Conservation (phyloP, 2,888 invertebrate genomes). For the Graphium colonna region DNA sequence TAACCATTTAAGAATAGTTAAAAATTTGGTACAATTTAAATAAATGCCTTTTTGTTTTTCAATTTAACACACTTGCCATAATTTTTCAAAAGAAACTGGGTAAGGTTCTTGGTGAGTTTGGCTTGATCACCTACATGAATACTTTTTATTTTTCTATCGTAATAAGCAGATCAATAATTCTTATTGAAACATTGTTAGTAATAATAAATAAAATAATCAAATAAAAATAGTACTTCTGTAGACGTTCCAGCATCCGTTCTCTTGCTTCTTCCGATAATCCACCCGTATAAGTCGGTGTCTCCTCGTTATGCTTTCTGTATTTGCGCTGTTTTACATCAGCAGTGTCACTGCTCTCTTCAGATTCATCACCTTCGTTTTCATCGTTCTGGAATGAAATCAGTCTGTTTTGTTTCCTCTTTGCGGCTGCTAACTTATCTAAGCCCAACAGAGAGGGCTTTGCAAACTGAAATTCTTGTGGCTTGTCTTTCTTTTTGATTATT, state of each 20-base stretch:
- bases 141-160: too few species aligned
- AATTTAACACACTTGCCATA: too few species aligned
- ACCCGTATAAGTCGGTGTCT: slow-evolving; percentile 97
- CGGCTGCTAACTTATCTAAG: slow-evolving; percentile 91
- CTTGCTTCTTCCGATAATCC: slow-evolving; percentile 91
- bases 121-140: too few species aligned
- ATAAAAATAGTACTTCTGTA: slow-evolving; percentile 59
- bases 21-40: too few species aligned
- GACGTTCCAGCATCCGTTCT: slow-evolving; percentile 84
- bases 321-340: slow-evolving; percentile 73
- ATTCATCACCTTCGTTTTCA: slow-evolving; percentile 48
- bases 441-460: slow-evolving; percentile 89
- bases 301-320: slow-evolving; percentile 89
- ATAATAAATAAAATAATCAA: not conserved
- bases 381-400: slow-evolving; percentile 83
- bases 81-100: too few species aligned
- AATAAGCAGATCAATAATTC: too few species aligned
- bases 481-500: slow-evolving; percentile 83
- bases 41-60: too few species aligned
- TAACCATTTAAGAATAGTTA: too few species aligned
- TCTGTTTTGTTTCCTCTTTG: slow-evolving; percentile 83
- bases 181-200: too few species aligned
- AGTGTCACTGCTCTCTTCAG: slow-evolving; percentile 37
- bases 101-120: too few species aligned
- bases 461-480: slow-evolving; percentile 84